Evolutionary conservation across 2,888 invertebrate species (phyloP).

Genomic region (Dascillus cervinus): DNA sequence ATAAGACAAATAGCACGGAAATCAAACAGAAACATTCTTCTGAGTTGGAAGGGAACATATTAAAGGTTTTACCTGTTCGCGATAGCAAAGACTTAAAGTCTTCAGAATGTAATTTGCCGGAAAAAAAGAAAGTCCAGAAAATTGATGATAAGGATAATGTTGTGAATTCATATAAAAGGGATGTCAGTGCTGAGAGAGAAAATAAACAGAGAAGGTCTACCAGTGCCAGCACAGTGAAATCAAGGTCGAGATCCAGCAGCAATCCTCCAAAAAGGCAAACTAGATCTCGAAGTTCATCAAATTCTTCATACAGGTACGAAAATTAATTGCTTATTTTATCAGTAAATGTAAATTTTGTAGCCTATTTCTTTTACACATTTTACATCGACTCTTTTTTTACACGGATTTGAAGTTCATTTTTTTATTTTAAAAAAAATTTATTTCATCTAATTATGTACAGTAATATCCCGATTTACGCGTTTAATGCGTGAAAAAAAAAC

Average conservation of each 20-base stretch:
- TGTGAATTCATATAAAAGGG: not conserved
- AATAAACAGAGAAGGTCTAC: conserved; percentile 14
- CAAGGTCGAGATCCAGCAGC: conserved; percentile 27
- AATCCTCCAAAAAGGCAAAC: conserved; percentile 24
- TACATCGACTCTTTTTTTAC: too few relatives aligned
- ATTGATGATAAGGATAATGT: too few relatives aligned
- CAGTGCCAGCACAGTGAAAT: conserved; percentile 30
- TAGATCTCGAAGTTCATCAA: conserved; percentile 44
- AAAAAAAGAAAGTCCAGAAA: too few relatives aligned
- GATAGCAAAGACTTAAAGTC: too few relatives aligned
- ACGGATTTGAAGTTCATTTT: too few relatives aligned
- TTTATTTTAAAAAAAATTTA: too few relatives aligned
- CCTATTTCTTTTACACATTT: not conserved
- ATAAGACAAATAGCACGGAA: too few relatives aligned
- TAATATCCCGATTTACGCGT: too few relatives aligned
- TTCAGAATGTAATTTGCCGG: too few relatives aligned
- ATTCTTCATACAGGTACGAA: conserved; percentile 41
- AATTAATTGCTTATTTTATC: not conserved
- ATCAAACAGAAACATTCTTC: too few relatives aligned
- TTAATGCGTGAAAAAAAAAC: too few relatives aligned
- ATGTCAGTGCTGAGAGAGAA: not conserved
- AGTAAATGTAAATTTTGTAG: not conserved
- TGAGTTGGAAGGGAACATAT: conserved; percentile 4
- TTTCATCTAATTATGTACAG: too few relatives aligned
- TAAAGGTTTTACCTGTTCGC: not conserved